Percentiles rank a stretch among this genome's conserved stretches.
phyloP scores from a whole-genome alignment of 2,797 vertebrate species.

The Sphaeramia orbicularis region DNA sequence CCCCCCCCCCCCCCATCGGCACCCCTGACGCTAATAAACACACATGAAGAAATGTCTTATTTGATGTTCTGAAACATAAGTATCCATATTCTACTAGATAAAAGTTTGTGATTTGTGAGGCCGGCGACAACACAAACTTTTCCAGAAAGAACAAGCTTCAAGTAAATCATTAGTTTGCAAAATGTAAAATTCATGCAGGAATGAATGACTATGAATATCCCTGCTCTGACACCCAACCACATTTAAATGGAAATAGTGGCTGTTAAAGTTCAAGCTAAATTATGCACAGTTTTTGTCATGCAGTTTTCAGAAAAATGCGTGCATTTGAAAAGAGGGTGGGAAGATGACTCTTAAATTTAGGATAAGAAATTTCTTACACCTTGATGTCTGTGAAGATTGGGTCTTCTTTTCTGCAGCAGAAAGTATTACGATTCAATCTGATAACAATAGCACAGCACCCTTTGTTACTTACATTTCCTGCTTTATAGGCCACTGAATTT shows the following conservation, averaged over 20 bases:
- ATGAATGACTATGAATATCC: constrained; percentile 7
- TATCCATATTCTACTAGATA: background rate
- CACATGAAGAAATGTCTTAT: too few relatives aligned
- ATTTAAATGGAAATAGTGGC: background rate
- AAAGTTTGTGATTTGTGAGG: background rate
- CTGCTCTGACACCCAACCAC: background rate
- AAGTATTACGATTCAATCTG: background rate
- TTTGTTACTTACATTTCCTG: constrained; percentile 7
- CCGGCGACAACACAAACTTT: background rate
- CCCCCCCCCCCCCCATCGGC: too few relatives aligned
- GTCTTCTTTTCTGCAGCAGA: background rate
- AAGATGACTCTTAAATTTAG: background rate
- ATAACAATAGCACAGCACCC: background rate
- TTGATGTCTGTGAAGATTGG: too few relatives aligned
- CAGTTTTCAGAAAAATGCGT: background rate
- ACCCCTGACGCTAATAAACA: too few relatives aligned
- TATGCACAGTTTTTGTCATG: background rate
- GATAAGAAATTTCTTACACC: background rate
- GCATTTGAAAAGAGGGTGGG: background rate
- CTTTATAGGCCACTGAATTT: background rate
- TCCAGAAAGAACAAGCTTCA: constrained; percentile 2
- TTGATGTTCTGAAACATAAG: too few relatives aligned
- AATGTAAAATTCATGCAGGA: constrained; percentile 8
- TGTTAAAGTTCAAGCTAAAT: background rate
- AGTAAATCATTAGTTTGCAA: constrained; percentile 21